Evolutionary conservation across 2,888 invertebrate species (phyloP).

Genomic region (Blomia tropicalis): DNA sequence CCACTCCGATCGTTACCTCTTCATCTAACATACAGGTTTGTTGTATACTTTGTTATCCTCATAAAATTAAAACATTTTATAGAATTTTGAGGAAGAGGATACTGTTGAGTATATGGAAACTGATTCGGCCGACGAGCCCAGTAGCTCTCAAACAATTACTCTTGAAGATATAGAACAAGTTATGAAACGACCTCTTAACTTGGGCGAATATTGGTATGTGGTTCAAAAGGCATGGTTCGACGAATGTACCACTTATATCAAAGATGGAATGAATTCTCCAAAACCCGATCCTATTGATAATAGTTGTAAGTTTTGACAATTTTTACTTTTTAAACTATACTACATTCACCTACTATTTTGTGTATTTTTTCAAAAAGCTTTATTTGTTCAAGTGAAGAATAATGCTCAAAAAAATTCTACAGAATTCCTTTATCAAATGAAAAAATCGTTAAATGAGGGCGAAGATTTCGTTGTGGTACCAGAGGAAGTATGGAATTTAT

Average conservation of each 20-base stretch:
- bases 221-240: slow-evolving; percentile 40
- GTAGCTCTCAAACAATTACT: neutral
- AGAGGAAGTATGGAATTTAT: slow-evolving; percentile 38
- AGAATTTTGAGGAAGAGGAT: neutral
- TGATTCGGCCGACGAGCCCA: neutral
- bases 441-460: slow-evolving; percentile 29
- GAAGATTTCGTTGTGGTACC: slow-evolving; percentile 40
- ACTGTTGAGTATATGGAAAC: neutral
- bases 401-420: neutral
- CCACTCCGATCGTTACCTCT: too few relatives aligned
- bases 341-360: neutral
- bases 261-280: slow-evolving; percentile 34
- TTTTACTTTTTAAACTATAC: slow-evolving; percentile 33
- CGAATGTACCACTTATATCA: slow-evolving; percentile 40
- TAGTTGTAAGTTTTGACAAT: slow-evolving; percentile 31
- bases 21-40: too few relatives aligned
- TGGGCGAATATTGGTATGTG: slow-evolving; percentile 36
- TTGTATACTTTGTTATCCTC: too few relatives aligned
- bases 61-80: neutral
- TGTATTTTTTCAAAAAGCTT: neutral
- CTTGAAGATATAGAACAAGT: slow-evolving; percentile 14
- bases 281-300: slow-evolving; percentile 40
- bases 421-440: neutral
- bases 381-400: neutral
- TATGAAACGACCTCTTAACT: slow-evolving; percentile 12